A percentile compares a stretch with the other conserved stretches of the same genome.
These are phyloP conservation scores for Girardinichthys multiradiatus DNA, from an alignment of 2,113 vertebrate species.

Conservation along the genomic window DNA sequence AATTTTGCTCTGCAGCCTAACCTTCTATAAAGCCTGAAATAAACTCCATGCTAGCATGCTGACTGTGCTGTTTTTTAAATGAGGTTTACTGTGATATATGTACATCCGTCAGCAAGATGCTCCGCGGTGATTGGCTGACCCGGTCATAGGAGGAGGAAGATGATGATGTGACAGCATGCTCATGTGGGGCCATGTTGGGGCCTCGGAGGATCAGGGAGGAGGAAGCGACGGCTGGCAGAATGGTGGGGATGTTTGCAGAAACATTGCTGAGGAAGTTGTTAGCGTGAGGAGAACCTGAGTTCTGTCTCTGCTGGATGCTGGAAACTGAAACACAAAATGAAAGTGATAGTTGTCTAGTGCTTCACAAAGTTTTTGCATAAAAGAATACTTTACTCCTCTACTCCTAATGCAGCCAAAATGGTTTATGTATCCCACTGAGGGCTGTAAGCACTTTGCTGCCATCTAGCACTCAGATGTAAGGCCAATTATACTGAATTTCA, in stretches of 20 bases:
- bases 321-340: constrained; percentile 43
- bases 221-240: constrained; percentile 17
- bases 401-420: background rate
- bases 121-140: constrained; percentile 42
- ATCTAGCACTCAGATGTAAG: no score
- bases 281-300: constrained; percentile 19
- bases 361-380: background rate
- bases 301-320: constrained; percentile 34
- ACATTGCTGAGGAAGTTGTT: constrained; percentile 34
- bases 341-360: no score
- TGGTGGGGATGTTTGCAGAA: background rate
- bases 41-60: background rate
- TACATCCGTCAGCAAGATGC: constrained; percentile 36
- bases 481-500: no score
- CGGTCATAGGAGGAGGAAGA: constrained; percentile 14
- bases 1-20: no score
- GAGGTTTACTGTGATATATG: constrained; percentile 45
- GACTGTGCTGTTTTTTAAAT: background rate
- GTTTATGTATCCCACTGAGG: background rate
- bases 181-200: constrained; percentile 36
- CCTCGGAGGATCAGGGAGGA: constrained; percentile 31
- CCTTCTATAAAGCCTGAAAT: background rate
- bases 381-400: no score
- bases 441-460: background rate
- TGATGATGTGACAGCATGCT: constrained; percentile 33